phyloP scores from a whole-genome alignment of 2,113 vertebrate species.

The Chlorodrepanis virens region DNA sequence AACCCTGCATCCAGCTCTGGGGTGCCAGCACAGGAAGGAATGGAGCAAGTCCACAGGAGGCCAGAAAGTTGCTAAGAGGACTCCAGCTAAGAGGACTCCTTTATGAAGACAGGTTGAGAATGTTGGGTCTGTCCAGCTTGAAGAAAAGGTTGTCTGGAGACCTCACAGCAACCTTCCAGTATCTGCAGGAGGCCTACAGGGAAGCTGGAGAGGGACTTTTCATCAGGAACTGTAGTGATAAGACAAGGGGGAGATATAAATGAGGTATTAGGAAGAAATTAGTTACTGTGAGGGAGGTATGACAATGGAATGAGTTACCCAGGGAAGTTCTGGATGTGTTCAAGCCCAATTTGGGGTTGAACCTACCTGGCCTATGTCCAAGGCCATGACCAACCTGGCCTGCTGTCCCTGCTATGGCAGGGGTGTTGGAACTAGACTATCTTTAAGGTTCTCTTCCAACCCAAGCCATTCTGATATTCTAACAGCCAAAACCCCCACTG shows the following conservation, averaged over 20 bases:
- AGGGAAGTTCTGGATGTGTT: neutral
- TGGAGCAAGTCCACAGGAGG: neutral
- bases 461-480: neutral
- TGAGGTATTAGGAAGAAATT: neutral
- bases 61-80: neutral
- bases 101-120: neutral
- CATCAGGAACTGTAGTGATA: no score
- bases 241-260: neutral
- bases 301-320: neutral
- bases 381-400: neutral
- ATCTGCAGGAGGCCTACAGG: neutral
- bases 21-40: no score
- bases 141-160: neutral
- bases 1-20: neutral
- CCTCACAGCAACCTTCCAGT: neutral
- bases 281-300: fast-evolving
- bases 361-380: no score
- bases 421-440: neutral
- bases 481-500: fast-evolving
- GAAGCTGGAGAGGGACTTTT: neutral
- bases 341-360: neutral
- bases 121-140: neutral
- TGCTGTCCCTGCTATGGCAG: neutral
- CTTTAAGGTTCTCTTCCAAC: neutral
- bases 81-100: neutral